Percentiles rank a stretch among this genome's conserved stretches.
Evolutionary conservation across 2,888 invertebrate genomes (phyloP).

Genomic region (Acanthacorydalis orientalis): DNA sequence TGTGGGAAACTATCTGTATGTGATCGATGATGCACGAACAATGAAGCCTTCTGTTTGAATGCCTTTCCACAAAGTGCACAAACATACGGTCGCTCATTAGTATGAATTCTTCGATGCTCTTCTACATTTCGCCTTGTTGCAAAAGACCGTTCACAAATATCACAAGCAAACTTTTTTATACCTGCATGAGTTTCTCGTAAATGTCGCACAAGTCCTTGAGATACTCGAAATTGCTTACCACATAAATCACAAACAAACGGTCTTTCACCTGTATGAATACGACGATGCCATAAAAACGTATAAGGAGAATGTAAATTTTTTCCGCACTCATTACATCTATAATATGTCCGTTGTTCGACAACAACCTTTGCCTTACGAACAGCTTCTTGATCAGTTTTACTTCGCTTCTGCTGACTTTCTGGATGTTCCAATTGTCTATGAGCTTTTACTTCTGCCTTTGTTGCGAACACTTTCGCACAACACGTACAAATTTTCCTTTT

Average conservation of each 20-base stretch:
- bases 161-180: constrained; percentile 38
- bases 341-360: constrained; percentile 34
- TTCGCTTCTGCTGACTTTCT: constrained; percentile 11
- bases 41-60: constrained; percentile 46
- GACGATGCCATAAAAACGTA: constrained; percentile 41
- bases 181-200: constrained; percentile 44
- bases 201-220: constrained; percentile 42
- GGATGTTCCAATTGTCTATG: not conserved
- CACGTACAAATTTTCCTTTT: not conserved
- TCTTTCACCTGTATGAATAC: constrained; percentile 47
- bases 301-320: constrained; percentile 41
- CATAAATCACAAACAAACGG: constrained; percentile 49
- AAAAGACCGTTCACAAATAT: constrained; percentile 37
- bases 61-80: constrained; percentile 42
- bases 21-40: constrained; percentile 42
- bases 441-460: not conserved
- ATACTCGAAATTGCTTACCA: constrained; percentile 48
- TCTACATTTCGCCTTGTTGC: constrained; percentile 41
- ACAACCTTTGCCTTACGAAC: constrained; percentile 19
- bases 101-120: constrained; percentile 40
- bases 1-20: constrained; percentile 38
- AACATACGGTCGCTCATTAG: constrained; percentile 38
- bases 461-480: not conserved
- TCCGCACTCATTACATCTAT: constrained; percentile 38
- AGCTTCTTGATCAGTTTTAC: constrained; percentile 25